phyloP scores from a whole-genome alignment of 92 coral and sea anemone genomes.

The Pocillopora meandrina region DNA sequence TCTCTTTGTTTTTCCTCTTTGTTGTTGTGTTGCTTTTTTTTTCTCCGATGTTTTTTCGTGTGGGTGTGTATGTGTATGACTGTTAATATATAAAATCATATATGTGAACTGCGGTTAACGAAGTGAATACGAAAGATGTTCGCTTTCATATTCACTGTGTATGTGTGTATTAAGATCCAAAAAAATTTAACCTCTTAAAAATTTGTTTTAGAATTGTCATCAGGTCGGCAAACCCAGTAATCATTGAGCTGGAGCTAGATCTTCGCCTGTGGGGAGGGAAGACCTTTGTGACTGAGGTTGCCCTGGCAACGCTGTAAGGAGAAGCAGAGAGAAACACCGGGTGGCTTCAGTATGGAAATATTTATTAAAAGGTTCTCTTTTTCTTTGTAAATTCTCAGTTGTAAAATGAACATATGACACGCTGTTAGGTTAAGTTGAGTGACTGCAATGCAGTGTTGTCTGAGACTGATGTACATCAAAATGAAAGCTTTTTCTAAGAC shows the following conservation, averaged over 20 bases:
- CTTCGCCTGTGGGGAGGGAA: conserved; percentile 1
- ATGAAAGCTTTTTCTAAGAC: too few species aligned
- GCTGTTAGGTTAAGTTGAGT: too few species aligned
- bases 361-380: not conserved
- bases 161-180: not conserved
- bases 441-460: too few species aligned
- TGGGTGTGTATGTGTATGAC: not conserved
- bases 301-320: not conserved
- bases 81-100: too few species aligned
- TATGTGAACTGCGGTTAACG: too few species aligned
- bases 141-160: not conserved
- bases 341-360: not conserved
- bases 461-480: too few species aligned
- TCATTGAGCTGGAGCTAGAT: not conserved
- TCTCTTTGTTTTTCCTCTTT: too few species aligned
- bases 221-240: not conserved
- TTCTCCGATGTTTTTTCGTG: too few species aligned
- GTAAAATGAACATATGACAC: too few species aligned
- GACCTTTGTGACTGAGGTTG: conserved; percentile 9
- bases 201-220: not conserved
- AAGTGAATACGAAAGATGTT: too few species aligned
- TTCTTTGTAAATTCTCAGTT: too few species aligned
- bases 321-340: not conserved
- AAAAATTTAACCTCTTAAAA: not conserved
- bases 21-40: too few species aligned